A percentile compares a stretch with the other conserved stretches of the same genome.
phyloP scores from a whole-genome alignment of 2,888 invertebrate species.

The Drosophila birchii region DNA sequence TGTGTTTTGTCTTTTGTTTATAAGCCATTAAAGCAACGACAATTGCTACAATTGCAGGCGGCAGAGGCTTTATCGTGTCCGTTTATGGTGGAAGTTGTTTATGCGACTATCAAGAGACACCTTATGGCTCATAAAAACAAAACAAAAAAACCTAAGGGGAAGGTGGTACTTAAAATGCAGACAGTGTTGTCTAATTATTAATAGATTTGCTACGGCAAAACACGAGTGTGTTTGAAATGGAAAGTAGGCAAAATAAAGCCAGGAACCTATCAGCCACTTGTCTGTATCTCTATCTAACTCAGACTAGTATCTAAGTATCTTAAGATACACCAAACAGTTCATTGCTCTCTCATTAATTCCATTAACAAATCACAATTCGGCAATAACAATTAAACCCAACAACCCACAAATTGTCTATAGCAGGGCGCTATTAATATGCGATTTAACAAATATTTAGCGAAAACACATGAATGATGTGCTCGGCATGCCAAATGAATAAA shows the following conservation, averaged over 20 bases:
- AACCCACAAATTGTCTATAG: slow-evolving; percentile 61
- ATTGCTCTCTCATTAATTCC: slow-evolving; percentile 26
- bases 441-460: slow-evolving; percentile 84
- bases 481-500: slow-evolving; percentile 71
- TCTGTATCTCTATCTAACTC: not conserved
- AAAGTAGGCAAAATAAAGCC: slow-evolving; percentile 46
- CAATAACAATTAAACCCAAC: slow-evolving; percentile 39
- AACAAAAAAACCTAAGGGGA: not conserved
- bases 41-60: slow-evolving; percentile 64
- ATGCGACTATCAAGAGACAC: slow-evolving; percentile 72
- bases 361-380: slow-evolving; percentile 22
- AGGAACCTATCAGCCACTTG: slow-evolving; percentile 11
- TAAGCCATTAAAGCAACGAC: slow-evolving; percentile 66
- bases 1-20: slow-evolving; percentile 52
- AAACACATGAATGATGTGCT: slow-evolving; percentile 67
- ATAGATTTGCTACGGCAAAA: slow-evolving; percentile 53
- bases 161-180: slow-evolving; percentile 71
- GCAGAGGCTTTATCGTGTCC: slow-evolving; percentile 32
- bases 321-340: slow-evolving; percentile 33
- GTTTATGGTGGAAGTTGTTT: slow-evolving; percentile 58
- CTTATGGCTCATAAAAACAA: slow-evolving; percentile 55
- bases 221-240: slow-evolving; percentile 53
- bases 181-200: slow-evolving; percentile 78
- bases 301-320: too few species aligned
- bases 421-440: slow-evolving; percentile 82